Conservation (phyloP, 2,113 vertebrate species). For the Megalops atlanticus region DNA sequence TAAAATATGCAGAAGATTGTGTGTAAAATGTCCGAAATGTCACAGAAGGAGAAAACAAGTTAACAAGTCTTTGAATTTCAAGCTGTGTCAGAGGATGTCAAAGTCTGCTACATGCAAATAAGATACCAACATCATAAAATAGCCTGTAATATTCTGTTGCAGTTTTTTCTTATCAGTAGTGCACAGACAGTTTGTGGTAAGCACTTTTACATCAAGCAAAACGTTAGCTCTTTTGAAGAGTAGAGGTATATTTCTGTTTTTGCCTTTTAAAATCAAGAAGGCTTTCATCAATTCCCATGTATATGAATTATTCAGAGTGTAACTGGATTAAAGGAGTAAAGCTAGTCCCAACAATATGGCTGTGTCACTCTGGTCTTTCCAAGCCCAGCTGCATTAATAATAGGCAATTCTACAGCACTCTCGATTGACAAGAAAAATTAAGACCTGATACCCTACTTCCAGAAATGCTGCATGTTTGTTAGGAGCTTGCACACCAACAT, state of each 20-base stretch:
- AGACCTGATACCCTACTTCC: no score
- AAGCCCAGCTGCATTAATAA: no score
- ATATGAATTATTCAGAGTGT: background rate
- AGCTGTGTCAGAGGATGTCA: background rate
- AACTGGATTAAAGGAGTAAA: conserved; percentile 5
- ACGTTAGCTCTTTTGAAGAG: background rate
- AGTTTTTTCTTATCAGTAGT: conserved; percentile 4
- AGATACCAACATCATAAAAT: background rate
- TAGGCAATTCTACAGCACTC: no score
- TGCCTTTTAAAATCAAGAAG: background rate
- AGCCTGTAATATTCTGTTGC: background rate
- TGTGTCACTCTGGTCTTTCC: background rate
- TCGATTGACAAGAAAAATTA: no score
- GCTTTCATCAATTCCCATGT: background rate
- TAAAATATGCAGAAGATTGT: no score
- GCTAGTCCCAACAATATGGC: background rate
- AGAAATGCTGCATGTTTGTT: no score
- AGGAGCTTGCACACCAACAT: no score
- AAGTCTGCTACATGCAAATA: background rate
- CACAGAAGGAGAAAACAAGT: background rate
- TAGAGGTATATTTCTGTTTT: background rate
- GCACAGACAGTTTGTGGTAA: background rate
- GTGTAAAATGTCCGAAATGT: no score
- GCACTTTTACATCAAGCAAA: background rate
- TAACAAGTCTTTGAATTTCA: background rate